Evolutionary conservation across 1,140 invertebrate genomes (phyloP).

Genomic region (Hypothenemus hampei): DNA sequence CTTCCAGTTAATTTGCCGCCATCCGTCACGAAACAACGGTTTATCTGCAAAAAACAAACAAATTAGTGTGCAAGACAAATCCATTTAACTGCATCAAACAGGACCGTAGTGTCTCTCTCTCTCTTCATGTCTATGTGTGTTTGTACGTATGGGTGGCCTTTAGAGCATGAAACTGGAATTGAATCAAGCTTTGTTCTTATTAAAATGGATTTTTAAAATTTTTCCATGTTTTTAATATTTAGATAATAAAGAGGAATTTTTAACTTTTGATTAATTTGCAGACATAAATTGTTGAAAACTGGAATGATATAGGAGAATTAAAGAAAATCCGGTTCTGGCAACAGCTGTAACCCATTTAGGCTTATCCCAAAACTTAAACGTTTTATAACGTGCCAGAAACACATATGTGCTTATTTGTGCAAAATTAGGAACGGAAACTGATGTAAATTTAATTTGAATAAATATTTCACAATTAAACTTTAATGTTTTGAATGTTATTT

Average conservation of each 20-base stretch:
- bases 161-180: not conserved
- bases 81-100: conserved; percentile 10
- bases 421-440: not conserved
- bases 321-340: conserved; percentile 1
- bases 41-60: conserved; percentile 20
- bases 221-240: too few species aligned
- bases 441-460: not conserved
- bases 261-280: too few species aligned
- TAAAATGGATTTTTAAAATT: too few species aligned
- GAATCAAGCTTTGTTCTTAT: conserved; percentile 2
- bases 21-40: conserved; percentile 15
- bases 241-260: too few species aligned
- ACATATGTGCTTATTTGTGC: conserved; percentile 3
- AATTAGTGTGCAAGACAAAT: conserved; percentile 17
- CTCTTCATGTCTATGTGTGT: too few species aligned
- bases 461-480: not conserved
- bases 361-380: not conserved
- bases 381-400: conserved; percentile 1
- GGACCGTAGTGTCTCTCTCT: conserved; percentile 5
- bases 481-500: too few species aligned
- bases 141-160: too few species aligned
- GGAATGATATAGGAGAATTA: too few species aligned
- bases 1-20: conserved; percentile 15
- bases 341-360: not conserved
- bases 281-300: too few species aligned